phyloP scores from a whole-genome alignment of 2,888 invertebrate genomes.

The Lampropteryx suffumata region DNA sequence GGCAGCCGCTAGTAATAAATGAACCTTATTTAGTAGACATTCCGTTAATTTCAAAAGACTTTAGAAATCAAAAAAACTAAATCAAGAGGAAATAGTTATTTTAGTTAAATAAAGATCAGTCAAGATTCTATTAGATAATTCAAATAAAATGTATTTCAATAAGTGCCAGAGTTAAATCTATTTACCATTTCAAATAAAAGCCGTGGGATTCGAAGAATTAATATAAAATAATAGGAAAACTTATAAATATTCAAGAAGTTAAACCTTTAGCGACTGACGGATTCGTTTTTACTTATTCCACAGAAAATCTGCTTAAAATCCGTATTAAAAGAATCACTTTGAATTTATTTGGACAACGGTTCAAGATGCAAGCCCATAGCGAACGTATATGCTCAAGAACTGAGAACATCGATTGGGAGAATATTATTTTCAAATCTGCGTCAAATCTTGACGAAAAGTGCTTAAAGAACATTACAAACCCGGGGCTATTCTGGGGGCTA shows the following conservation, averaged over 20 bases:
- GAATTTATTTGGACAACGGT: slow-evolving; percentile 71
- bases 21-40: no score
- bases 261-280: slow-evolving; percentile 79
- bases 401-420: no score
- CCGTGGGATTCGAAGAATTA: slow-evolving; percentile 54
- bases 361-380: slow-evolving; percentile 36
- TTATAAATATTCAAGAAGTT: slow-evolving; percentile 80
- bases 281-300: slow-evolving; percentile 82
- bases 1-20: no score
- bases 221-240: slow-evolving; percentile 81
- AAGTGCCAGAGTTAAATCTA: slow-evolving; percentile 60
- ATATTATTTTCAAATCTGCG: no score
- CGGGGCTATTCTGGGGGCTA: no score
- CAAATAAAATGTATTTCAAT: slow-evolving; percentile 44
- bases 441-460: no score
- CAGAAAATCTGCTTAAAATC: slow-evolving; percentile 83
- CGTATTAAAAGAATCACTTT: slow-evolving; percentile 82
- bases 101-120: background rate
- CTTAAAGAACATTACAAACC: no score
- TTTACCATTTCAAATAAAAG: slow-evolving; percentile 62
- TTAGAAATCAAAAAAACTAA: no score
- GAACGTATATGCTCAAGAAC: slow-evolving; percentile 11
- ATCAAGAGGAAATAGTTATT: no score
- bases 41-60: no score
- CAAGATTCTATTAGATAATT: slow-evolving; percentile 18